phyloP scores from a whole-genome alignment of 2,888 invertebrate species.

The Ceratothoa steindachneri region DNA sequence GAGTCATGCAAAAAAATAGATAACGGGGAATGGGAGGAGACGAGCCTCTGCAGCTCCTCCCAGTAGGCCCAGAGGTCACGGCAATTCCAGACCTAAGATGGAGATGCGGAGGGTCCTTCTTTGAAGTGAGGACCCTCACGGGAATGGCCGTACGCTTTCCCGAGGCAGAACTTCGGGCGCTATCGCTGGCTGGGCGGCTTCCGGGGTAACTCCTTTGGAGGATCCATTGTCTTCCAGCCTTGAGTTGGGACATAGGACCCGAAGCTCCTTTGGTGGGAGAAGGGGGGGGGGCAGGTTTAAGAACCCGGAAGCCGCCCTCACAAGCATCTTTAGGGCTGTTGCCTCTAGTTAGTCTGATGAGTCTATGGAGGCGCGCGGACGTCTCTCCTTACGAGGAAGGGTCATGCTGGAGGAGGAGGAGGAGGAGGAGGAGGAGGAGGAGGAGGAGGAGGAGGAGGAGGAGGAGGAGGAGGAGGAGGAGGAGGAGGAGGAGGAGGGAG shows the following conservation, averaged over 20 bases:
- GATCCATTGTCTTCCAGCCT: neutral
- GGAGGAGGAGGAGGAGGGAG: neutral
- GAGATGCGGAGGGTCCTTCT: conserved; percentile 7
- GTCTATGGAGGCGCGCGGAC: too few relatives aligned
- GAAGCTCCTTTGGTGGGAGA: neutral
- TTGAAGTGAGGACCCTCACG: too few relatives aligned
- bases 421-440: neutral
- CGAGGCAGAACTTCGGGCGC: too few relatives aligned
- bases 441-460: neutral
- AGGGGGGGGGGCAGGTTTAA: neutral
- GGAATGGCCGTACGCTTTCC: too few relatives aligned
- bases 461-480: neutral
- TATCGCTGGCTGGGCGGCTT: conserved; percentile 12
- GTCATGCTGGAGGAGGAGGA: too few relatives aligned
- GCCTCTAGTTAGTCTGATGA: neutral
- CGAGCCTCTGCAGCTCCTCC: too few relatives aligned
- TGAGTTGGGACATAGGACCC: neutral
- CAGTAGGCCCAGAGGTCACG: too few relatives aligned
- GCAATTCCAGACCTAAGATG: too few relatives aligned
- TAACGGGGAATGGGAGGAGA: too few relatives aligned
- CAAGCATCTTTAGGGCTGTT: neutral
- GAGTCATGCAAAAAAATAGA: too few relatives aligned
- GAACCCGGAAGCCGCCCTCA: neutral
- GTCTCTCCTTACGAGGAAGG: too few relatives aligned
- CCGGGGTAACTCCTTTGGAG: too few relatives aligned